Evolutionary conservation across 37 sponge, comb jelly and placozoan species (phyloP).

Genomic region (Amphimedon queenslandica): DNA sequence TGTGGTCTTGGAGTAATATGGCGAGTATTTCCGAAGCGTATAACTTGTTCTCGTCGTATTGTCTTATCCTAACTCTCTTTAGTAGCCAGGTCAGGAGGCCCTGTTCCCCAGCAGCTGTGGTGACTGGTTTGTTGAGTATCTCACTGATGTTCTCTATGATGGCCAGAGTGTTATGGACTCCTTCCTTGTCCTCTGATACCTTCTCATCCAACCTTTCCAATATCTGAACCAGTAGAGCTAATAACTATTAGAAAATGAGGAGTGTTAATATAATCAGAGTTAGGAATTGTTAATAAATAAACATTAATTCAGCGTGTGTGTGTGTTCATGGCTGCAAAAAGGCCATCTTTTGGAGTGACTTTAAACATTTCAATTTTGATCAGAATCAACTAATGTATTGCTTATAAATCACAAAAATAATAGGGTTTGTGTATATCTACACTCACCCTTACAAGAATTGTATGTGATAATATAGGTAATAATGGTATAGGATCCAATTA

Average conservation of each 20-base stretch:
- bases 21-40: slow-evolving; percentile 91
- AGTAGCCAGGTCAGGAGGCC: slow-evolving; percentile 90
- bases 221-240: slow-evolving; percentile 82
- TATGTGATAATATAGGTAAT: too few relatives aligned
- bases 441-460: too few relatives aligned
- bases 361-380: too few relatives aligned
- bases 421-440: too few relatives aligned
- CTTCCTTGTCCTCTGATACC: slow-evolving; percentile 85
- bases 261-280: too few relatives aligned
- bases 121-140: slow-evolving; percentile 58
- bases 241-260: slow-evolving; percentile 24
- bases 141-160: slow-evolving; percentile 95
- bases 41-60: slow-evolving; percentile 94
- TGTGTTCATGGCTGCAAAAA: too few relatives aligned
- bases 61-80: slow-evolving; percentile 69
- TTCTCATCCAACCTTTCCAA: slow-evolving; percentile 89
- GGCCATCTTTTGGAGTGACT: too few relatives aligned
- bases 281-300: too few relatives aligned
- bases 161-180: slow-evolving; percentile 90
- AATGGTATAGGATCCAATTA: too few relatives aligned
- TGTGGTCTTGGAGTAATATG: slow-evolving; percentile 83
- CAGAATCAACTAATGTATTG: too few relatives aligned
- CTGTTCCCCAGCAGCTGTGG: slow-evolving; percentile 74
- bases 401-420: too few relatives aligned
- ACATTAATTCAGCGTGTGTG: too few relatives aligned